These are phyloP conservation scores for Ceratosolen fusciceps DNA, from an alignment of 1,140 invertebrate species.

Conservation along the genomic window DNA sequence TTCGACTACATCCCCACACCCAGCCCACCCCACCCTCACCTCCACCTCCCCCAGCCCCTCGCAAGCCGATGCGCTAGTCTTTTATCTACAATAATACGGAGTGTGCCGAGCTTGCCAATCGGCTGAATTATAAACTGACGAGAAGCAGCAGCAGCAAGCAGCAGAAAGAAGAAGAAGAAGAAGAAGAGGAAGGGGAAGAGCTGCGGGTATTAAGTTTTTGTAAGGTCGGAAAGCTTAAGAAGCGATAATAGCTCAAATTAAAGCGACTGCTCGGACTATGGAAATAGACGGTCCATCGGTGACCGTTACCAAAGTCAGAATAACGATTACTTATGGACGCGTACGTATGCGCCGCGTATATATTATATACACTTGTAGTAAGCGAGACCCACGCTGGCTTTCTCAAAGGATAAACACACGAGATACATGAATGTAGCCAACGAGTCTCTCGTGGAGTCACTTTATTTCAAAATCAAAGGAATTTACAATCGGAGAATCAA, in stretches of 20 bases:
- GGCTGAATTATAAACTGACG: no score
- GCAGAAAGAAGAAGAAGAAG: no score
- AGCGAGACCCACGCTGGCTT: not conserved
- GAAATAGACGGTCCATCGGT: not conserved
- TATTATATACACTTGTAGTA: not conserved
- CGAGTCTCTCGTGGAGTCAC: not conserved
- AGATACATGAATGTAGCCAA: not conserved
- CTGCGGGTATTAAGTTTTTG: not conserved
- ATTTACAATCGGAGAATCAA: not conserved
- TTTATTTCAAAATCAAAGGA: constrained; percentile 2
- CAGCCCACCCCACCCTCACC: no score
- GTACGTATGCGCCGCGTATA: not conserved
- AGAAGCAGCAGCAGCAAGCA: no score
- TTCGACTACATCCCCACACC: no score
- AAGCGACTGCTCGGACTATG: not conserved
- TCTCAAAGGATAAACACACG: not conserved
- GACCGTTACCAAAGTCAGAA: not conserved
- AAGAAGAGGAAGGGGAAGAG: not conserved
- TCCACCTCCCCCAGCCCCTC: no score
- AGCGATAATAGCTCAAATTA: not conserved
- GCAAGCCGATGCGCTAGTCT: no score
- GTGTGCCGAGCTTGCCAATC: no score
- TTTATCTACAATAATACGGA: no score
- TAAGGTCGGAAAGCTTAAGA: not conserved
- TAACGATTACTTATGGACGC: not conserved